Conservation (phyloP, 2,888 invertebrate species). For the Acanthosepion pharaonis region DNA sequence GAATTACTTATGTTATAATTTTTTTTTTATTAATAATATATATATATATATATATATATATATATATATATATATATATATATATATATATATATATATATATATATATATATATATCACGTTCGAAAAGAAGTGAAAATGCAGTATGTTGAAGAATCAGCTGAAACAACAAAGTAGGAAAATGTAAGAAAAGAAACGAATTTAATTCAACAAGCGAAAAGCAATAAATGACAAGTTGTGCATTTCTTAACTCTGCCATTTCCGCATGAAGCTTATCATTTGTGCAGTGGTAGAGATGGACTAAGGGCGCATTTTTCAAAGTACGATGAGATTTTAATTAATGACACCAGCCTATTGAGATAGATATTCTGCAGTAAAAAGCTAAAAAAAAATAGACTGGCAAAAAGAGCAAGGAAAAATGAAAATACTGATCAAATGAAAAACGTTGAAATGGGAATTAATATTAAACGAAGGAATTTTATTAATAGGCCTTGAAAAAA, state of each 20-base stretch:
- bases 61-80: too few relatives aligned
- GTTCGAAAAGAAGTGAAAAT: not conserved
- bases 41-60: too few relatives aligned
- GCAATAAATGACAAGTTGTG: not conserved
- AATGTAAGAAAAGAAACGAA: not conserved
- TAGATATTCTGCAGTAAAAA: not conserved
- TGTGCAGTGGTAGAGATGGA: not conserved
- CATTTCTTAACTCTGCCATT: not conserved
- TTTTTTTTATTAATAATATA: too few relatives aligned
- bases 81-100: too few relatives aligned
- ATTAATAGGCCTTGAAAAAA: not conserved
- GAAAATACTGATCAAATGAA: slow-evolving; percentile 12
- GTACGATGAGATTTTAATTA: not conserved
- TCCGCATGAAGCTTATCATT: not conserved
- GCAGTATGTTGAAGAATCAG: not conserved
- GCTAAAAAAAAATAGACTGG: not conserved
- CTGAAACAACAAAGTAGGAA: not conserved
- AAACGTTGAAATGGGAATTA: not conserved
- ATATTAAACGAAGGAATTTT: slow-evolving; percentile 6
- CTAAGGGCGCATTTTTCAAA: not conserved
- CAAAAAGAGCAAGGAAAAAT: not conserved
- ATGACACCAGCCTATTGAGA: not conserved
- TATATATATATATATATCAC: too few relatives aligned
- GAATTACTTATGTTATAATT: too few relatives aligned
- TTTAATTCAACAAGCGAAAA: not conserved